Conservation (phyloP, 2,888 invertebrate genomes). For the Eilema griseolum region DNA sequence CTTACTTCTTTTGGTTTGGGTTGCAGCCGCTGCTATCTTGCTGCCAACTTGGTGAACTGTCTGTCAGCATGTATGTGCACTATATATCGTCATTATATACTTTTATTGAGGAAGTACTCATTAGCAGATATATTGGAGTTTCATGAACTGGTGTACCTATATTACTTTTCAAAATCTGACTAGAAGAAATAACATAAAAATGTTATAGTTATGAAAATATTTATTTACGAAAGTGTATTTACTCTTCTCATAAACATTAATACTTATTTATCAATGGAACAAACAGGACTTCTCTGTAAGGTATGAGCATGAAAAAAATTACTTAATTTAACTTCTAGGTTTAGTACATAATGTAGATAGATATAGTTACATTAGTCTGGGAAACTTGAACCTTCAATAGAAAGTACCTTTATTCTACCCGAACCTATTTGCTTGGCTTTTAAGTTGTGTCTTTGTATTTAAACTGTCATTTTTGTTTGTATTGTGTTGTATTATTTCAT, state of each 20-base stretch:
- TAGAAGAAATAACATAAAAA: no score
- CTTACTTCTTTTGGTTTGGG: no score
- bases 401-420: not conserved
- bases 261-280: not conserved
- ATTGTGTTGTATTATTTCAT: not conserved
- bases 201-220: not conserved
- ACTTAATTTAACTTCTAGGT: not conserved
- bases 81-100: not conserved
- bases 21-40: no score
- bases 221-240: conserved; percentile 12
- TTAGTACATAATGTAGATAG: no score
- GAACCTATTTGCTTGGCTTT: not conserved
- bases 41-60: no score
- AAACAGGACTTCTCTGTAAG: not conserved
- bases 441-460: not conserved
- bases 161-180: no score
- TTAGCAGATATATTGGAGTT: not conserved
- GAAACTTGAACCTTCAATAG: not conserved
- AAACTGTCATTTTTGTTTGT: not conserved
- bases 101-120: not conserved
- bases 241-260: not conserved
- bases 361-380: not conserved
- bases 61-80: not conserved
- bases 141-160: no score
- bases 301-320: not conserved